Conservation (phyloP, 2,797 vertebrate genomes). For the Paramormyrops hopkinsi region DNA sequence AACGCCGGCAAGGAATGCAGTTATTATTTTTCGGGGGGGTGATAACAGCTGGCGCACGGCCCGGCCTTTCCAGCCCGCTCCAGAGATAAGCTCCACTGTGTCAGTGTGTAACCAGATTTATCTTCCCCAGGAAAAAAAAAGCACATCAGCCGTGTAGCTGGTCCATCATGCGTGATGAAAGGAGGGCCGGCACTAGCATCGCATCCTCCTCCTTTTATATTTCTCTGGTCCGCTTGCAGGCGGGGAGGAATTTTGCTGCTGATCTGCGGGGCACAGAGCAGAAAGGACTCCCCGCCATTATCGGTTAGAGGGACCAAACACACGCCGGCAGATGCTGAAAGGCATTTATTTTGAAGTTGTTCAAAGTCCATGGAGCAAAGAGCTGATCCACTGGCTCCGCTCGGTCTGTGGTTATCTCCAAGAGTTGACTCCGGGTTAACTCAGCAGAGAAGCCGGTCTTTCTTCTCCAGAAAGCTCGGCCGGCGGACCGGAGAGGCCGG, state of each 20-base stretch:
- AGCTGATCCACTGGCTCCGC: background rate
- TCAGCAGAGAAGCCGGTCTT: background rate
- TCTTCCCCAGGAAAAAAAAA: slow-evolving; percentile 17
- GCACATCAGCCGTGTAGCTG: background rate
- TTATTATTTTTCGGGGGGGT: slow-evolving; percentile 1
- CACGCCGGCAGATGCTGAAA: background rate
- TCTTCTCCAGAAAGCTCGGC: background rate
- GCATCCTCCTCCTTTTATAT: background rate
- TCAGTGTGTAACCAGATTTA: slow-evolving; percentile 18
- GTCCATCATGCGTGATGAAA: background rate
- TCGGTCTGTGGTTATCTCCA: background rate
- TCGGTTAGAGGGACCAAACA: background rate
- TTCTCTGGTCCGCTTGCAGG: background rate
- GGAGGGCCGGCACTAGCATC: background rate
- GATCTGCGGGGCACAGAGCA: background rate
- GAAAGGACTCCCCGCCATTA: background rate
- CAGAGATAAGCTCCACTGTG: slow-evolving; percentile 14
- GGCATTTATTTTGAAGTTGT: background rate
- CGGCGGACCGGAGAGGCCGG: background rate
- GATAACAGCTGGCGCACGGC: slow-evolving; percentile 8
- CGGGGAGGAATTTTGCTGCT: background rate
- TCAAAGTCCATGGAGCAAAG: background rate
- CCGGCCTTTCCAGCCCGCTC: slow-evolving; percentile 1
- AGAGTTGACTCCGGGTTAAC: background rate
- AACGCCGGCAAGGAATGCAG: background rate